Percentiles rank a stretch among this genome's conserved stretches.
Conservation (phyloP, 2,888 invertebrate species). For the Taenaris catops region DNA sequence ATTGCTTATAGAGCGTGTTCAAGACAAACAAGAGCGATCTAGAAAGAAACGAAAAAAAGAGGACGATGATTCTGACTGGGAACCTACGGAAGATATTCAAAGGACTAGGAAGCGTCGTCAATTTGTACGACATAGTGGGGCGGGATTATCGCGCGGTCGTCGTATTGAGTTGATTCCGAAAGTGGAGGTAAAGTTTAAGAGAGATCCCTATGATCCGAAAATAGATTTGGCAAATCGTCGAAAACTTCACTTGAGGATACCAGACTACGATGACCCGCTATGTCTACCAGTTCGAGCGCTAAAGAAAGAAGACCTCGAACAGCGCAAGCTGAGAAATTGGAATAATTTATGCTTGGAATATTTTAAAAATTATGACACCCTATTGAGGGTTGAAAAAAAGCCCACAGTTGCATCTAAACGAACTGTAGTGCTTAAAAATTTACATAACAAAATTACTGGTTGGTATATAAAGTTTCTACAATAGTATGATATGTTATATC, state of each 20-base stretch:
- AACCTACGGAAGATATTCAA: slow-evolving; percentile 43
- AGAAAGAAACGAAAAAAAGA: slow-evolving; percentile 30
- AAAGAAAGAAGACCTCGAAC: slow-evolving; percentile 35
- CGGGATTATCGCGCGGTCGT: slow-evolving; percentile 5
- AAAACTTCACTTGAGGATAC: slow-evolving; percentile 44
- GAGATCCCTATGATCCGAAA: slow-evolving; percentile 14
- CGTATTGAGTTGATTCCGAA: slow-evolving; percentile 12
- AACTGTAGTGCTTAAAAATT: slow-evolving; percentile 49
- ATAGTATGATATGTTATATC: no score
- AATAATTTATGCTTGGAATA: slow-evolving; percentile 59
- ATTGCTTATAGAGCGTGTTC: slow-evolving; percentile 39
- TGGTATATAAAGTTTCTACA: no score
- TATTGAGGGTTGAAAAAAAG: slow-evolving; percentile 42
- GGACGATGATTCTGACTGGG: slow-evolving; percentile 59
- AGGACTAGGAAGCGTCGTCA: slow-evolving; percentile 25
- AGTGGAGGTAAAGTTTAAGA: slow-evolving; percentile 6
- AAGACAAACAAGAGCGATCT: slow-evolving; percentile 14
- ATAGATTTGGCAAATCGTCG: slow-evolving; percentile 31
- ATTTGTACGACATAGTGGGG: slow-evolving; percentile 9
- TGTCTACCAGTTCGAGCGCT: slow-evolving; percentile 59
- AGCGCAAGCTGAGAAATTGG: slow-evolving; percentile 49
- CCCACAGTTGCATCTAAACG: slow-evolving; percentile 42
- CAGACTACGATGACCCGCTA: slow-evolving; percentile 62
- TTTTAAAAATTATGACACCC: slow-evolving; percentile 41
- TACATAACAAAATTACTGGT: slow-evolving; percentile 49